These are phyloP conservation scores for Ernsta delagoae DNA, from an alignment of 2,888 invertebrate genomes.

Conservation along the genomic window DNA sequence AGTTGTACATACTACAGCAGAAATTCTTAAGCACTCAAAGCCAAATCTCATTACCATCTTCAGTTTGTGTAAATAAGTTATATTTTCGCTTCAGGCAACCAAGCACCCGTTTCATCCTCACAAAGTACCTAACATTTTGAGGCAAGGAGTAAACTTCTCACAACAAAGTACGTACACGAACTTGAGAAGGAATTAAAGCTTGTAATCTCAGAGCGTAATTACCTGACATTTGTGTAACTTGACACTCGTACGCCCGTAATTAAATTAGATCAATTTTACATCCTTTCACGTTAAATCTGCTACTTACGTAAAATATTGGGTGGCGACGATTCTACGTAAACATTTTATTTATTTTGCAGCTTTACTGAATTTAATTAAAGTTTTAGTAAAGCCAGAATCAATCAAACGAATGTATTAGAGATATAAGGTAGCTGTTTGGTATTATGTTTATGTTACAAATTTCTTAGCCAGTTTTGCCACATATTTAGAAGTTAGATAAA, in stretches of 20 bases:
- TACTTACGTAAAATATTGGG: not conserved
- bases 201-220: constrained; percentile 35
- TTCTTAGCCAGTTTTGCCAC: no score
- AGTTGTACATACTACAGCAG: not conserved
- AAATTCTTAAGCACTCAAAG: constrained; percentile 2
- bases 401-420: no score
- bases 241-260: constrained; percentile 11
- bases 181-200: constrained; percentile 23
- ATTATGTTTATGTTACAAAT: no score
- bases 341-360: no score
- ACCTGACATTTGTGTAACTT: constrained; percentile 31
- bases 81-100: constrained; percentile 4
- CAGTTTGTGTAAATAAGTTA: constrained; percentile 8
- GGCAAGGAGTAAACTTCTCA: constrained; percentile 19
- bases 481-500: no score
- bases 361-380: no score
- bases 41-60: constrained; percentile 7
- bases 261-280: constrained; percentile 30
- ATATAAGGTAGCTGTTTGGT: no score
- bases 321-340: not conserved
- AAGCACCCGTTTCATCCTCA: constrained; percentile 6
- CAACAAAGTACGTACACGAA: constrained; percentile 25
- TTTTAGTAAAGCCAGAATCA: no score
- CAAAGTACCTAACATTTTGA: constrained; percentile 20
- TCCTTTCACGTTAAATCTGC: constrained; percentile 11